Base-by-base conservation (phyloP, 2,888 invertebrate species). In the Meghimatium bilineatum region DNA sequence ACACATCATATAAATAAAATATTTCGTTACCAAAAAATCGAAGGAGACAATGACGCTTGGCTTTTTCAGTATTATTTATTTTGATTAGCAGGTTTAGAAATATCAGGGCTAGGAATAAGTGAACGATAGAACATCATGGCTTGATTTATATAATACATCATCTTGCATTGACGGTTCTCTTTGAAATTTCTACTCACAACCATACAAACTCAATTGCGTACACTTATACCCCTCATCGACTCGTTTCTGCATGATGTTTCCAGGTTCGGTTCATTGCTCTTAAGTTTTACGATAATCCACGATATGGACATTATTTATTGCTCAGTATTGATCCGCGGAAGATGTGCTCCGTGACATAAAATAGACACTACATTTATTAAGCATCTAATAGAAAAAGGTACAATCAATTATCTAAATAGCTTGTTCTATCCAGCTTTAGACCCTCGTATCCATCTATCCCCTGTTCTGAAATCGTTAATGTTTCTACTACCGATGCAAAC, bases 391-490 rank as follows among this genome's bases (percentile, higher is more conserved):
- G 69, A 82, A 82, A n/a, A 82, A 82, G 82, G n/a, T 71, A 56
- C 69, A 82, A 82, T 82, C 69, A 69, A 82, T 76, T 76, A 76
- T 82, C 56, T 60, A 60, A 81, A 81, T 72, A 81, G 74, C 72
- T 38, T 63, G 49, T 69, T 69, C 69, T 77, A 38, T 34, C 60
- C 34, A 49, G 56, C 1, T 26, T 56, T 29, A 32, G 60, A 32
- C 29, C 77, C 52, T 34, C 44, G 1, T 38, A 82, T 82, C 75
- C 75, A 82, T 74, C 82, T 38, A 32, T n/a, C 32, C 75, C 44
- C 56, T 82, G 32, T 82, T 82, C 74, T 74, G 52, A 82, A 74
- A 75, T 75, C 82, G 72, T 82, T 82, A 82, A 82, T 75, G 75
- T 44, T 49, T 34, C n/a, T 49, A 20, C 66, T 66, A 49, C 63